phyloP scores from a whole-genome alignment of 1,140 invertebrate genomes.

The Meloidogyne chitwoodi region DNA sequence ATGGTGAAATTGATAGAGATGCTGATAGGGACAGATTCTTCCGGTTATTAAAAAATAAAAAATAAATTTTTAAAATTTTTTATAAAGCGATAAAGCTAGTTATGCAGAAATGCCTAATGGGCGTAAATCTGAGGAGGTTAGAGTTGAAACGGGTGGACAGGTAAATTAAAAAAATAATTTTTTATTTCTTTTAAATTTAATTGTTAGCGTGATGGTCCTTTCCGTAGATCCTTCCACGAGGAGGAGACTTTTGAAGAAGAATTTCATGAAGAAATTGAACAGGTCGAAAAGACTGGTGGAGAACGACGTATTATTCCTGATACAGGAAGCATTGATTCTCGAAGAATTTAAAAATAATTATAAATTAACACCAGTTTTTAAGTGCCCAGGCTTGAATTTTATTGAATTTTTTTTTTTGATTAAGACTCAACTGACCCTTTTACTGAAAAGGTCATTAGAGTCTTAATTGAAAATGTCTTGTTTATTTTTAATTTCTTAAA shows the following conservation, averaged over 20 bases:
- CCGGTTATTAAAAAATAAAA: neutral
- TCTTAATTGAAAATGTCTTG: too few relatives aligned
- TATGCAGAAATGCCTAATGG: conserved; percentile 24
- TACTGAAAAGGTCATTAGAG: too few relatives aligned
- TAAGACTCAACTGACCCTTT: too few relatives aligned
- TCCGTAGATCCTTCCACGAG: conserved; percentile 43
- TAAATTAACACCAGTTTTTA: too few relatives aligned
- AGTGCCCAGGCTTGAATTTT: too few relatives aligned
- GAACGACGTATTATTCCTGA: neutral
- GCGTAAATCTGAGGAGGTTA: neutral
- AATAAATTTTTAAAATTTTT: neutral
- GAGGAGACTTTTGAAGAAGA: conserved; percentile 57
- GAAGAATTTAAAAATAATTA: neutral
- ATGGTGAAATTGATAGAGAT: conserved; percentile 42
- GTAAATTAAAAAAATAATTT: too few relatives aligned
- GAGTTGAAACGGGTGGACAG: neutral
- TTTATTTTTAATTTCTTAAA: too few relatives aligned
- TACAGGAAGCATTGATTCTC: neutral
- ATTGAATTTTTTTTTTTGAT: too few relatives aligned
- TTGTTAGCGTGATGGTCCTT: conserved; percentile 10
- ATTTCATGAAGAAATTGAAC: conserved; percentile 57
- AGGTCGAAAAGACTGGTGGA: neutral
- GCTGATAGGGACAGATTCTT: conserved; percentile 37
- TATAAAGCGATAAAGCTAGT: conserved; percentile 19
- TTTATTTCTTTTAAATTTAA: too few relatives aligned